Base-by-base conservation (phyloP, 1,140 invertebrate species). In the Drosophila nasuta region DNA sequence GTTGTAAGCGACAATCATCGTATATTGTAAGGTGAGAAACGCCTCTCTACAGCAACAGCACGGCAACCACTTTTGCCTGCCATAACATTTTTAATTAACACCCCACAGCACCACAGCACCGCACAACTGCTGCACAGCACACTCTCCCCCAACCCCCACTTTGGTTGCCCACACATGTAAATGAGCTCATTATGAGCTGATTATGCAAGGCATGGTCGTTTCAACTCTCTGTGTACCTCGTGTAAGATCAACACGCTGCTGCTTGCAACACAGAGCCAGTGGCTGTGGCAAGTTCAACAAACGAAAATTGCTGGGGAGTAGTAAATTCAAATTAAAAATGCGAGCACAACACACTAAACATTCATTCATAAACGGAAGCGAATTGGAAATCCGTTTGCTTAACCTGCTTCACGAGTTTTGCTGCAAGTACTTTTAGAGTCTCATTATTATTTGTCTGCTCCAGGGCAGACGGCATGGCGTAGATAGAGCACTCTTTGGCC, bases 321-420 rank as follows among this genome's bases (percentile, higher is more conserved):
- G 11, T 20, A 54, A 58, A 52, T 65, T 43, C 11, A 67, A 48
- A 45, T 54, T n/a, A 30, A 67, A 25, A 58, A 65, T 48, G 59
- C 6, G 51, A 56, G 11, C 45, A 64, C 58, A 64, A 78, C 60
- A 70, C 77, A 25, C 20, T 25, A 25, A 80, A 81, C 76, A 89
- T 83, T 88, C 83, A 83, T 89, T 87, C 80, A 88, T 87, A 83
- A 87, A 87, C 80, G 57, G 57, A 80, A 87, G 80, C 60, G 83
- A 87, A 88, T 83, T 87, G 85, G 83, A 87, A 83, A 87, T 87
- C 83, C 83, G 83, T 83, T 82, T 87, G 45, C 67, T 77, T 88
- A 87, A 88, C 83, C 83, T 73, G 74, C 74, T 83, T 66, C 25
- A 51, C 20, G 20, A 25, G 7, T 33, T 33, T 45, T 46, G 51